These are phyloP conservation scores for Rousettus leschenaultii DNA, from an alignment of 2,113 vertebrate species.

Conservation along the genomic window DNA sequence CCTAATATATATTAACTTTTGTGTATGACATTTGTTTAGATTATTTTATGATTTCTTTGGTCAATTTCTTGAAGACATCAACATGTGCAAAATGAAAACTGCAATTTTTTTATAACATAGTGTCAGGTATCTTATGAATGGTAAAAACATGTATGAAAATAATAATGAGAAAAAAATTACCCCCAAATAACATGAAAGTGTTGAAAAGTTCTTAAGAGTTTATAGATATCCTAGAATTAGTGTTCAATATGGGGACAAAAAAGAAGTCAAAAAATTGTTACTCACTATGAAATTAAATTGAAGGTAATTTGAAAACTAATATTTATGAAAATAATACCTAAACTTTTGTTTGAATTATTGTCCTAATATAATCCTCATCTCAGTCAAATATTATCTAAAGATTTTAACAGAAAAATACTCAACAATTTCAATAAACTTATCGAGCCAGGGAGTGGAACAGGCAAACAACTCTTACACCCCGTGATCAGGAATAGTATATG, in stretches of 20 bases:
- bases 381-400: background rate
- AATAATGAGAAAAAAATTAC: background rate
- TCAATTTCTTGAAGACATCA: background rate
- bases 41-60: slow-evolving; percentile 28
- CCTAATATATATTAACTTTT: background rate
- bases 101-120: background rate
- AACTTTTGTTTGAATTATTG: background rate
- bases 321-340: background rate
- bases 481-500: background rate
- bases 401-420: background rate
- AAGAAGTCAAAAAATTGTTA: background rate
- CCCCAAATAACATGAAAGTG: background rate
- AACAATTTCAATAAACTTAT: background rate
- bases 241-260: background rate
- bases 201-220: background rate
- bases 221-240: background rate
- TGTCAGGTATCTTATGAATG: background rate
- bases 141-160: background rate
- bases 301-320: background rate
- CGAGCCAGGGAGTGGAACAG: background rate
- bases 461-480: background rate
- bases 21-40: background rate
- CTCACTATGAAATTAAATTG: background rate
- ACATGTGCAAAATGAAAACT: background rate
- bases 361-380: background rate